Evolutionary conservation across 2,888 invertebrate species (phyloP).

Genomic region (Crossocerus cetratus): DNA sequence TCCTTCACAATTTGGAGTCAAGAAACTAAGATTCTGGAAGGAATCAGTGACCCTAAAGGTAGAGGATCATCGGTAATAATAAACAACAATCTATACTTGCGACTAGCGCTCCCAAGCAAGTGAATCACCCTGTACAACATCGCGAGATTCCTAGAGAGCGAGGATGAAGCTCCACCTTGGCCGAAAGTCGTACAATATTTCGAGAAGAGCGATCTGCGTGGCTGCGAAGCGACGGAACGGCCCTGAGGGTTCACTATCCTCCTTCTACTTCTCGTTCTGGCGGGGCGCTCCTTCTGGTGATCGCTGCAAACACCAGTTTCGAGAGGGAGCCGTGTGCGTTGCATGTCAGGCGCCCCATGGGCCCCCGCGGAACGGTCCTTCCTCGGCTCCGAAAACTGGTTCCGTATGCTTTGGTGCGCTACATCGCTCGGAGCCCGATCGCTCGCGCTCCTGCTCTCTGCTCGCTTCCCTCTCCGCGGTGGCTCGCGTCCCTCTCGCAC

Average conservation of each 20-base stretch:
- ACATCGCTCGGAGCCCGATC: slow-evolving; percentile 27
- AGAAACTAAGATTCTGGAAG: too few species aligned
- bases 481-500: not conserved
- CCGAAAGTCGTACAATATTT: slow-evolving; percentile 22
- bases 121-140: too few species aligned
- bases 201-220: slow-evolving; percentile 3
- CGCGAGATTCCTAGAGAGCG: too few species aligned
- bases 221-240: slow-evolving; percentile 42
- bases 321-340: slow-evolving; percentile 41
- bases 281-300: slow-evolving; percentile 21
- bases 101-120: too few species aligned
- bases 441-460: not conserved
- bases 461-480: not conserved
- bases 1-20: too few species aligned
- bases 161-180: too few species aligned
- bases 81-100: too few species aligned
- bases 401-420: slow-evolving; percentile 53
- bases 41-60: too few species aligned
- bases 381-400: slow-evolving; percentile 56
- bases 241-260: slow-evolving; percentile 54
- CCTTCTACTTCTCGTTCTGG: slow-evolving; percentile 19
- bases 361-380: slow-evolving; percentile 50
- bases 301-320: slow-evolving; percentile 38
- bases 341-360: slow-evolving; percentile 23
- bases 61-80: too few species aligned